Evolutionary conservation across 2,888 invertebrate species (phyloP), one percentile per base, ranked within the genome.

Genomic region (Ormyrus rosae): DNA sequence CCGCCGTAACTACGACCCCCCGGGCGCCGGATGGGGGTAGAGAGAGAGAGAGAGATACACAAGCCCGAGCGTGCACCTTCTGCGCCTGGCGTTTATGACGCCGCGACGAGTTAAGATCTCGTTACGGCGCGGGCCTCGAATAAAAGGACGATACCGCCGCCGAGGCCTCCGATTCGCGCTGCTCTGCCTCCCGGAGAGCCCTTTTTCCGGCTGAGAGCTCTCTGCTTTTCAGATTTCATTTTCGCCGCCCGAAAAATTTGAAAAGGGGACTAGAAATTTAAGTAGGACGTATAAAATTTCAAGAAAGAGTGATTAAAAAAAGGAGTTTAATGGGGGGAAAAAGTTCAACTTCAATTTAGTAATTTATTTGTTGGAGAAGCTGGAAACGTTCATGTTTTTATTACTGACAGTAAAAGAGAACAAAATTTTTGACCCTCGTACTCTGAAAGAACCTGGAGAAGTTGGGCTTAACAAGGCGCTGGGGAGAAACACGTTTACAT

Each of bases 21-120:
- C 55, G 61, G 71, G 51, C 2, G 10, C 55, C 55, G 61, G 71
- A 61, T 6, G 10, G 5, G 51, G n/a, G 11, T 5, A 19, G 67
- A 19, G 53, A 6, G 64, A 19, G 7, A 13, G 56, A 2, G 56
- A 46, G 53, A 75, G 67, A 67, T 60, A 34, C 34, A 67, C 67
- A 60, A 10, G 53, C 46, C 34, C 34, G 34, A 11, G 13, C 13
- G 55, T 7, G 83, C 84, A 83, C 84, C 85, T 86, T 84, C 87
- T 87, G 87, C 85, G 86, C 83, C 85, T 86, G 88, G 87, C 88
- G 85, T 90, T 90, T 90, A 90, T 86, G 88, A 87, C 86, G 86
- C 83, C 83, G 83, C 85, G 77, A 85, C 86, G 86, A 89, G 86
- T 88, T 88, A 88, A 88, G 88, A 86, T 86, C 88, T 89, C 87